phyloP scores from a whole-genome alignment of 1,140 invertebrate species.

The Drosophila ambigua region DNA sequence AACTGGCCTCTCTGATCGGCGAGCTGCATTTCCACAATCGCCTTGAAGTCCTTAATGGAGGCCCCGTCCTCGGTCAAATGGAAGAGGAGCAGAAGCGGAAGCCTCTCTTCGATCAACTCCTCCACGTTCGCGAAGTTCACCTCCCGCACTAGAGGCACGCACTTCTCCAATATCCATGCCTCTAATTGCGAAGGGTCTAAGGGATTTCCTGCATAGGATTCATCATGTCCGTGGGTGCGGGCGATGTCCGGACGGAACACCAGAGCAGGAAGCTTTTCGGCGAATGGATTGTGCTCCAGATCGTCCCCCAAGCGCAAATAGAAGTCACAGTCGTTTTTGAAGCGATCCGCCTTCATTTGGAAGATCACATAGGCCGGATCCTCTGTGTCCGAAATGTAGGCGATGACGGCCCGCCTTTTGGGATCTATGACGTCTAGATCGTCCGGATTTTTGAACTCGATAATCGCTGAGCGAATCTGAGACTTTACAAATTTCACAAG shows the following conservation, averaged over 20 bases:
- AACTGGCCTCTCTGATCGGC: conserved; percentile 12
- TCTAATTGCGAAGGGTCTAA: conserved; percentile 12
- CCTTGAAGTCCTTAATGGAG: conserved; percentile 50
- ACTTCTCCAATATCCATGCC: conserved; percentile 37
- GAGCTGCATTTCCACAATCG: conserved; percentile 53
- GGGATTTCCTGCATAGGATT: conserved; percentile 6
- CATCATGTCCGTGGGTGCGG: conserved; percentile 36
- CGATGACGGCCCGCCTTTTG: conserved; percentile 40
- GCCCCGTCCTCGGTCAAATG: conserved; percentile 31
- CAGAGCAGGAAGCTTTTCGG: conserved; percentile 22
- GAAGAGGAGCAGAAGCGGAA: conserved; percentile 54
- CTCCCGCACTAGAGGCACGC: conserved; percentile 52
- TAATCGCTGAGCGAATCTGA: conserved; percentile 29
- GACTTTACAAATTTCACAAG: conserved; percentile 39
- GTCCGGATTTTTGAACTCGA: conserved; percentile 5
- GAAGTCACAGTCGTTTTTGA: conserved; percentile 62
- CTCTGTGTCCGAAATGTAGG: conserved; percentile 27
- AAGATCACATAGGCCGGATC: background rate
- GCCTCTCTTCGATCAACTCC: conserved; percentile 57
- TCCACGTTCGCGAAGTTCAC: conserved; percentile 57
- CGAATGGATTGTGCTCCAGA: background rate
- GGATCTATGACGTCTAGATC: conserved; percentile 36
- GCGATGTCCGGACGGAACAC: conserved; percentile 52
- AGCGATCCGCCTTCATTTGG: conserved; percentile 37
- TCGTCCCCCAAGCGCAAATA: conserved; percentile 24